phyloP scores from a whole-genome alignment of 2,888 invertebrate species.

The Bellardia bayeri region DNA sequence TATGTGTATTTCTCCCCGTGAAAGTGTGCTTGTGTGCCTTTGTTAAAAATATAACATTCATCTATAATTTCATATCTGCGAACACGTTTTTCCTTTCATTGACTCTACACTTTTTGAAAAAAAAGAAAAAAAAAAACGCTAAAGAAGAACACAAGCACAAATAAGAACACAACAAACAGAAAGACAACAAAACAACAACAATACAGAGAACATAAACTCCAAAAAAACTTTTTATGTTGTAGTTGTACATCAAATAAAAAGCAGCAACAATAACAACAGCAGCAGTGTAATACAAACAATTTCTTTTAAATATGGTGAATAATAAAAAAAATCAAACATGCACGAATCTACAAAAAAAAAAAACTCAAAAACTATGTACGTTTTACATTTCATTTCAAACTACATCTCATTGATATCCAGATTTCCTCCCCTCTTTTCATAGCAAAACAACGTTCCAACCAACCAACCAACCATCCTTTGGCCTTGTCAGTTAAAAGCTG shows the following conservation, averaged over 20 bases:
- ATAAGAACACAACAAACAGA: constrained; percentile 19
- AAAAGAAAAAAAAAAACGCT: constrained; percentile 25
- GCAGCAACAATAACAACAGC: constrained; percentile 21
- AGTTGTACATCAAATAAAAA: constrained; percentile 31
- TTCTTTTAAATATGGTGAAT: constrained; percentile 46
- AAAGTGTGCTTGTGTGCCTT: not conserved
- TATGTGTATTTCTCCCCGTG: no score
- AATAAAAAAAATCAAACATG: constrained; percentile 5
- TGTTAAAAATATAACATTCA: constrained; percentile 35
- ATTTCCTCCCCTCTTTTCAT: not conserved
- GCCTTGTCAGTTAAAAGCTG: constrained; percentile 70
- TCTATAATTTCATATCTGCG: constrained; percentile 58
- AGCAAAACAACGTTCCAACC: constrained; percentile 24
- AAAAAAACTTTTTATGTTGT: constrained; percentile 56
- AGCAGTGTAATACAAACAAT: constrained; percentile 38
- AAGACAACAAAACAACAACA: constrained; percentile 15
- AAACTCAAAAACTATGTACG: constrained; percentile 11
- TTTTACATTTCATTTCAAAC: constrained; percentile 57
- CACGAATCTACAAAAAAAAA: not conserved
- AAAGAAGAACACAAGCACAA: constrained; percentile 29
- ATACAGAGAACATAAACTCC: constrained; percentile 2
- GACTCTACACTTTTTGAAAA: constrained; percentile 51
- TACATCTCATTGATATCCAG: constrained; percentile 40
- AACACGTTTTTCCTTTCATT: constrained; percentile 66
- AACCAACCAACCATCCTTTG: constrained; percentile 67